Evolutionary conservation across 1,140 invertebrate genomes (phyloP), one percentile per base, ranked within the genome.

Genomic region (Pogonomyrmex barbatus): DNA sequence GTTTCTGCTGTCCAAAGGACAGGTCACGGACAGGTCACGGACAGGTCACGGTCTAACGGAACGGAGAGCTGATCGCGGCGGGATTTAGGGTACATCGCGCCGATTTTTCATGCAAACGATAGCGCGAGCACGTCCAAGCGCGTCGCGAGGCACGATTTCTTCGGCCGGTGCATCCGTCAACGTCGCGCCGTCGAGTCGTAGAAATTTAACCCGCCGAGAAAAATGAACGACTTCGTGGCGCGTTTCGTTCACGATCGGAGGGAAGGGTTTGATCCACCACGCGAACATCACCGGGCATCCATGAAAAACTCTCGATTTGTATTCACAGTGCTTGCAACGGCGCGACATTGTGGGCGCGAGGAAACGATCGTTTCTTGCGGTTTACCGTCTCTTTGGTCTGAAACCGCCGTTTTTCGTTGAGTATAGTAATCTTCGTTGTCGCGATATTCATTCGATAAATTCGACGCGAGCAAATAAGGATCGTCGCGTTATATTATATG

Each of bases 81-180:
- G 88, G 88, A 89, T 89, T 90, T 90, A 60, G 71, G 63, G 81
- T 62, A 71, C 56, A 88, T 91, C 86, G 79, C 54, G 24, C 17
- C 62, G 87, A 87, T 91, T 91, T 92, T 92, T 90, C 88, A 89
- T 91, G 91, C 88, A 92, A 92, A 92, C 88, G 90, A 83, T 88
- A 85, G 88, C 89, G 86, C 71, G 70, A 33, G 84, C 77, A 86
- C 86, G 87, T 86, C 42, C 56, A 42, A 58, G 68, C 76, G 86
- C 79, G 86, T 75, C 83, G 82, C 65, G 86, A 87, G 87, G 90
- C 92, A 93, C 91, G 93, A 93, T 92, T 94, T 93, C 93, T 91
- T 93, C 88, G 87, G 84, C 91, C 85, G 85, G 88, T 89, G 93
- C 94, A 95, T 95, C 92, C 93, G 94, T 95, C 94, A 95, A 94